Percentiles rank a stretch among this genome's conserved stretches.
phyloP scores from a whole-genome alignment of 2,888 invertebrate species.

The Branchellion lobata region DNA sequence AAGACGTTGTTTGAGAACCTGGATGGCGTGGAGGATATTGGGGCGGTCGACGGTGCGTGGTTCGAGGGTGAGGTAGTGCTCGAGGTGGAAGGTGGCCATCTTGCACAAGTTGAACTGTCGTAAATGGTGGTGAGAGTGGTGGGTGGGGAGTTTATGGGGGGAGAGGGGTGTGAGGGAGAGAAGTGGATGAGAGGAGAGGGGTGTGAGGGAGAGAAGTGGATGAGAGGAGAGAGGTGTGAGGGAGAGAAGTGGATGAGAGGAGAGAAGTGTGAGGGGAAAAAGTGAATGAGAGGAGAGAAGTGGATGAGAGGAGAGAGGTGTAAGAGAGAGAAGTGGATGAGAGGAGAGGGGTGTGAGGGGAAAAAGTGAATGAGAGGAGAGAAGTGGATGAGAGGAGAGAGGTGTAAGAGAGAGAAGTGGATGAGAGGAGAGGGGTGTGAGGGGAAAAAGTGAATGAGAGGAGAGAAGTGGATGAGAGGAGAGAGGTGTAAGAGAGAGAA shows the following conservation, averaged over 20 bases:
- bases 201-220: no score
- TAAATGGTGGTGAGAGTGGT: no score
- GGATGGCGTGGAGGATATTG: conserved; percentile 50
- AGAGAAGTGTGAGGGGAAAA: not conserved
- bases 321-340: no score
- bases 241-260: not conserved
- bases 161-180: no score
- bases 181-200: no score
- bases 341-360: no score
- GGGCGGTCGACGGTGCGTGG: conserved; percentile 47
- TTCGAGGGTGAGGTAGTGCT: conserved; percentile 48
- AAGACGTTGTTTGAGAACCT: conserved; percentile 47
- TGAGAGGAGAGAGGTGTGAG: no score
- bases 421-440: not conserved
- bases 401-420: not conserved
- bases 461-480: no score
- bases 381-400: not conserved
- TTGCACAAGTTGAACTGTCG: conserved; percentile 49
- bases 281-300: not conserved
- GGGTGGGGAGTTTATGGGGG: no score
- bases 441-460: not conserved
- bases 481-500: no score
- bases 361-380: no score
- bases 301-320: no score
- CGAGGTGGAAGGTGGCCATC: conserved; percentile 51